These are phyloP conservation scores for Gasteruption jaculator DNA, from an alignment of 2,888 invertebrate genomes.

Conservation along the genomic window DNA sequence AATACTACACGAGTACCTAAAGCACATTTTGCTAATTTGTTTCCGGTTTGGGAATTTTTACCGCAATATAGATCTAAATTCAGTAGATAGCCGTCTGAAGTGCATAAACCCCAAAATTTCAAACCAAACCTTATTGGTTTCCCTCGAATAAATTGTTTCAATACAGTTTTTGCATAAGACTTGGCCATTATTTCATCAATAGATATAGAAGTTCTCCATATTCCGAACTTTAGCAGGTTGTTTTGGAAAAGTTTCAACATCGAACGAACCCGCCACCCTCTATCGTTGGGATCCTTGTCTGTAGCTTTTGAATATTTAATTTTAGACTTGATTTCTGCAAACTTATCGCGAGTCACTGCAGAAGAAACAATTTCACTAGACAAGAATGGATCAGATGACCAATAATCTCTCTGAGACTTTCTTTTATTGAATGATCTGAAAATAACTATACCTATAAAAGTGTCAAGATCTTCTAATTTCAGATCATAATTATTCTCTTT, in stretches of 20 bases:
- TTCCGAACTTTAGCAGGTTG: slow-evolving; percentile 1
- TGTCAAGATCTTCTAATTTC: too few species aligned
- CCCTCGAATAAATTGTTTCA: too few species aligned
- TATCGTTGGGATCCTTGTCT: slow-evolving; percentile 1
- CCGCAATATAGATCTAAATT: too few species aligned
- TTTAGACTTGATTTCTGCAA: slow-evolving; percentile 1
- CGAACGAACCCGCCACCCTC: slow-evolving; percentile 1
- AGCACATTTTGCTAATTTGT: too few species aligned
- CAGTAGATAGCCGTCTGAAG: too few species aligned
- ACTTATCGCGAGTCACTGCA: slow-evolving; percentile 1
- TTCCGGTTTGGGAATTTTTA: too few species aligned
- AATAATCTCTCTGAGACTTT: too few species aligned
- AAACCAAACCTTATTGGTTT: too few species aligned
- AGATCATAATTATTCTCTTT: too few species aligned
- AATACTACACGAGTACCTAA: too few species aligned
- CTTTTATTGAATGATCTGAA: slow-evolving; percentile 1
- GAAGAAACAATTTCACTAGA: slow-evolving; percentile 1
- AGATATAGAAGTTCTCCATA: slow-evolving; percentile 1
- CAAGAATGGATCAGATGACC: slow-evolving; percentile 1
- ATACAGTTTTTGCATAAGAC: too few species aligned
- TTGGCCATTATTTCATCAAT: too few species aligned
- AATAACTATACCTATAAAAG: slow-evolving; percentile 1
- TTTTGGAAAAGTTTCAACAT: slow-evolving; percentile 1
- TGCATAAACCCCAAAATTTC: slow-evolving; percentile 1
- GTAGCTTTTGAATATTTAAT: background rate